Base-by-base conservation (phyloP, 1,140 invertebrate species). In the Calephelis nemesis region DNA sequence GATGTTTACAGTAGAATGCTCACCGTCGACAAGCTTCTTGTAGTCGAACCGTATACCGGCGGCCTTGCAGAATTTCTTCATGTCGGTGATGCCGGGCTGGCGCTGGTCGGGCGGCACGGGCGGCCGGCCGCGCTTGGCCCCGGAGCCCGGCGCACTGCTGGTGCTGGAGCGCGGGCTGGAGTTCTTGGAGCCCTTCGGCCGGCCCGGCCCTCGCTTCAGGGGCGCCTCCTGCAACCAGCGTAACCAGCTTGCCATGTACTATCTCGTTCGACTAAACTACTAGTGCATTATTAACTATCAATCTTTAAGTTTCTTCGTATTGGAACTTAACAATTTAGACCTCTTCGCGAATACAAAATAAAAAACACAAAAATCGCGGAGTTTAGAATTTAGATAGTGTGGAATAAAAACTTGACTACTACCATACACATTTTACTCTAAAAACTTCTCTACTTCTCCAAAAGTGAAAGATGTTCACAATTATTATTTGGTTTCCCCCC, bases 1-100 rank as follows among this genome's bases (percentile, higher is more conserved):
- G 11, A n/a, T 42, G 13, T 1, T 39, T 6, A 49, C 19, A 9
- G 39, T 39, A 47, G 7, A 7, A 5, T 6, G 66, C 67, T 58
- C 4, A 90, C 90, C 90, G 76, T 91, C 91, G 19, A 90, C 83
- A 8, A 92, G 82, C 65, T 92, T 91, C 82, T 88, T 88, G 66
- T 92, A 92, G 66, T 92, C 88, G 78, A 91, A 92, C 4, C 90
- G 84, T 63, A 92, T 87, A 8, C 91, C 90, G 49, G 90, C 91
- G 1, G 87, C 85, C 72, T 92, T 92, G 75, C 90, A 88, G 80
- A 92, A 92, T 73, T 88, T 88, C 78, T 92, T 92, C 89, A 92
- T 92, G 66, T 92, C 90, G 1, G 88, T 92, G 70, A 92, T 90
- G 47, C 90, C 91, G 12, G 90, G 86, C 77, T 85, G 81, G 1